Conservation (phyloP, 1,140 invertebrate species). For the Bombus turneri region DNA sequence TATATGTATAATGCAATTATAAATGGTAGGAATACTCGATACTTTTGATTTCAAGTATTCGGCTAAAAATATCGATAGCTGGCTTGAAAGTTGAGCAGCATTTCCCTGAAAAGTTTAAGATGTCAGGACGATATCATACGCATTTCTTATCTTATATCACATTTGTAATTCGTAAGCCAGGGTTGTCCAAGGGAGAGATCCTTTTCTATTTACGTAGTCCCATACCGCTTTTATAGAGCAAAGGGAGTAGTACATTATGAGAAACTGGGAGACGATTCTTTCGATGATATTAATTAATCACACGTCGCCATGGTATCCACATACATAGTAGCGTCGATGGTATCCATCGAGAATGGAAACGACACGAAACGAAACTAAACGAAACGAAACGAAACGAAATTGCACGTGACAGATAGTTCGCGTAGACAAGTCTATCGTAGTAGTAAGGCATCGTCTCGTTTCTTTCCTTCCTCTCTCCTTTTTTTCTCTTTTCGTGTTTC, state of each 20-base stretch:
- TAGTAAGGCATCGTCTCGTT: neutral
- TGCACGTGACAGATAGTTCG: neutral
- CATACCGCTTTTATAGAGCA: too few relatives aligned
- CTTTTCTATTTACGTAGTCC: neutral
- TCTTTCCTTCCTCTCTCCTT: neutral
- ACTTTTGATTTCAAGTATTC: neutral
- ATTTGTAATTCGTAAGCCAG: conserved; percentile 38
- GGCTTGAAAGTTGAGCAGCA: conserved; percentile 21
- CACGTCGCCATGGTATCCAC: neutral
- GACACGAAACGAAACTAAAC: neutral
- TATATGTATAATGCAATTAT: neutral
- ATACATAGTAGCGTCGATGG: too few relatives aligned
- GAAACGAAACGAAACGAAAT: neutral
- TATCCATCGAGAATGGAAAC: too few relatives aligned
- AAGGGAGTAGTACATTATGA: neutral
- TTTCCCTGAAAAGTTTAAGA: conserved; percentile 36
- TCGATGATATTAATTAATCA: neutral
- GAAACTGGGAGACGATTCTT: neutral
- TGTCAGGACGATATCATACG: neutral
- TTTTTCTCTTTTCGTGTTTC: too few relatives aligned
- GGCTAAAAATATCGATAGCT: neutral
- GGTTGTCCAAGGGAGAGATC: neutral
- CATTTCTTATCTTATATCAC: conserved; percentile 47
- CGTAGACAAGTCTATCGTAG: neutral
- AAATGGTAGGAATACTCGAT: conserved; percentile 15